phyloP scores from a whole-genome alignment of 2,888 invertebrate genomes.

The Bembecia ichneumoniformis region DNA sequence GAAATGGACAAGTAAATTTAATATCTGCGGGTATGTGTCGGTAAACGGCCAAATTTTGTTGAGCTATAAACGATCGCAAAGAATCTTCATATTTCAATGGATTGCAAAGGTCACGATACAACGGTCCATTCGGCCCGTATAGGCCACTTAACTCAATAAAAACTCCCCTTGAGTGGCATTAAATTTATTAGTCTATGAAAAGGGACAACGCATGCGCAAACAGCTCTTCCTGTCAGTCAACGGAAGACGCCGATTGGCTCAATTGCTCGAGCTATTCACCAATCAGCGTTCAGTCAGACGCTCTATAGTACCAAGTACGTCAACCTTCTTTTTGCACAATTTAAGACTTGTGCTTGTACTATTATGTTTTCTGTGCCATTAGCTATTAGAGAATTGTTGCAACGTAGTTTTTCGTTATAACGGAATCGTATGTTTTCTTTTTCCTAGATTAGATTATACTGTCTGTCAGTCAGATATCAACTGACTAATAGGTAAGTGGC shows the following conservation, averaged over 20 bases:
- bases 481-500: background rate
- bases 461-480: too few species aligned
- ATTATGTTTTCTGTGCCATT: too few species aligned
- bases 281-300: constrained; percentile 42
- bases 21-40: constrained; percentile 51
- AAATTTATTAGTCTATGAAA: constrained; percentile 68
- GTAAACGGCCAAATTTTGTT: constrained; percentile 24
- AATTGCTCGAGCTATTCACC: constrained; percentile 63
- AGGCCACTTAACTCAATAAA: constrained; percentile 65
- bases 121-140: constrained; percentile 47
- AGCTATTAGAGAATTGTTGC: too few species aligned
- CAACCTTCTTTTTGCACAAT: constrained; percentile 4
- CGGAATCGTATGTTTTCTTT: too few species aligned
- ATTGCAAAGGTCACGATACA: constrained; percentile 27
- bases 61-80: too few species aligned
- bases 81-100: constrained; percentile 13
- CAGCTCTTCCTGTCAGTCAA: constrained; percentile 56
- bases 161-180: constrained; percentile 61
- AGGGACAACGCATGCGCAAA: constrained; percentile 55
- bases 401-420: too few species aligned
- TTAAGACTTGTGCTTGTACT: background rate
- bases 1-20: constrained; percentile 33
- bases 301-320: constrained; percentile 15
- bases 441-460: too few species aligned
- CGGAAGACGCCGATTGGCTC: constrained; percentile 69